These are phyloP conservation scores for Morus bassanus DNA, from an alignment of 2,797 vertebrate genomes.

Conservation along the genomic window DNA sequence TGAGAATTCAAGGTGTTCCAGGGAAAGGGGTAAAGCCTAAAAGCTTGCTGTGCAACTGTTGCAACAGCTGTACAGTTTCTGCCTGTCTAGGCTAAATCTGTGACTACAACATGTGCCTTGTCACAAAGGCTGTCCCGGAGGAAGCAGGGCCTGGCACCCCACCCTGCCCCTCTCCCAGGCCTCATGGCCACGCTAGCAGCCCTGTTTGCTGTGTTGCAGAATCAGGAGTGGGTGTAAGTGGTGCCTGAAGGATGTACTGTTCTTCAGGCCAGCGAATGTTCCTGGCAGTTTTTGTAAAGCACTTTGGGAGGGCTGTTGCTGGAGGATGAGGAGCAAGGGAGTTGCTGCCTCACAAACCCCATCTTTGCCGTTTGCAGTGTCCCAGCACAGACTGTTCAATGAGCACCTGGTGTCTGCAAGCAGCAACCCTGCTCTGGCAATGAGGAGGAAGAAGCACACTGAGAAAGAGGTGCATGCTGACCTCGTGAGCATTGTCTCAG, in stretches of 20 bases:
- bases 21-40: neutral
- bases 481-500: constrained; percentile 92
- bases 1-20: neutral
- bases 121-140: neutral
- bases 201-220: neutral
- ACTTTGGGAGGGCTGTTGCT: neutral
- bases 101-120: neutral
- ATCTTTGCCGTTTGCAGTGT: constrained; percentile 75
- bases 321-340: neutral
- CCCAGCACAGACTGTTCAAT: constrained; percentile 96
- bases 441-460: constrained; percentile 95
- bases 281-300: neutral
- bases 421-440: constrained; percentile 91
- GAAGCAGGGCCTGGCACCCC: neutral
- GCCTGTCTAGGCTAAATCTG: neutral
- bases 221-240: neutral
- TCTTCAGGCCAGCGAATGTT: neutral
- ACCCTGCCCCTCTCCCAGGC: neutral
- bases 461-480: constrained; percentile 96
- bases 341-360: neutral
- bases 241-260: neutral
- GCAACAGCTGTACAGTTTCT: neutral
- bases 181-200: neutral
- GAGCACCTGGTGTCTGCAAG: constrained; percentile 96
- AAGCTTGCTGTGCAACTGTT: neutral